phyloP scores from a whole-genome alignment of 2,888 invertebrate genomes.

The Vesta saturnalis region DNA sequence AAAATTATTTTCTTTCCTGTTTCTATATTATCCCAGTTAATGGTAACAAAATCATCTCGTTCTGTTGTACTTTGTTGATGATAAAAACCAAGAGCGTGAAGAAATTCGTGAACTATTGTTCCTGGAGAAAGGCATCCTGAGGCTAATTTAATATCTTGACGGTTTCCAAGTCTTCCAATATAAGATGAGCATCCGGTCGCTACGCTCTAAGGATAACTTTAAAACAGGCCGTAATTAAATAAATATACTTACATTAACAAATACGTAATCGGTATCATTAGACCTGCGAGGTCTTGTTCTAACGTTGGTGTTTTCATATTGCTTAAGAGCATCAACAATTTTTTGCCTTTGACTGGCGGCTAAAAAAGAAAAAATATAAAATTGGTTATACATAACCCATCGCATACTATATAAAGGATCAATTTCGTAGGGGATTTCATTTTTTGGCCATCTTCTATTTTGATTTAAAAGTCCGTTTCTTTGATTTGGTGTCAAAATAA shows the following conservation, averaged over 20 bases:
- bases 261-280: slow-evolving; percentile 16
- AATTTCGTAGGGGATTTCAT: slow-evolving; percentile 18
- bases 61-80: slow-evolving; percentile 85
- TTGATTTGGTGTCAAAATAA: slow-evolving; percentile 15
- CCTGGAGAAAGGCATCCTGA: slow-evolving; percentile 70
- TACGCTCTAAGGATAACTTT: not conserved
- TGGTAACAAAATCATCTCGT: slow-evolving; percentile 78
- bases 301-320: slow-evolving; percentile 8
- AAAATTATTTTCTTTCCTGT: slow-evolving; percentile 66
- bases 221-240: not conserved
- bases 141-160: not conserved
- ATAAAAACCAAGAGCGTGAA: slow-evolving; percentile 83
- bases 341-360: not conserved
- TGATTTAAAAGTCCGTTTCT: slow-evolving; percentile 18
- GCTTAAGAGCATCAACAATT: not conserved
- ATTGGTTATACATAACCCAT: not conserved
- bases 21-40: slow-evolving; percentile 77
- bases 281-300: not conserved
- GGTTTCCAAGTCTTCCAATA: not conserved
- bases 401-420: not conserved
- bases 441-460: slow-evolving; percentile 5
- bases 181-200: not conserved
- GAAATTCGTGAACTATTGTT: slow-evolving; percentile 78
- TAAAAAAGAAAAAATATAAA: slow-evolving; percentile 9
- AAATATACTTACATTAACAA: slow-evolving; percentile 17